phyloP scores from a whole-genome alignment of 1,140 invertebrate genomes.

The Penaeus chinensis region DNA sequence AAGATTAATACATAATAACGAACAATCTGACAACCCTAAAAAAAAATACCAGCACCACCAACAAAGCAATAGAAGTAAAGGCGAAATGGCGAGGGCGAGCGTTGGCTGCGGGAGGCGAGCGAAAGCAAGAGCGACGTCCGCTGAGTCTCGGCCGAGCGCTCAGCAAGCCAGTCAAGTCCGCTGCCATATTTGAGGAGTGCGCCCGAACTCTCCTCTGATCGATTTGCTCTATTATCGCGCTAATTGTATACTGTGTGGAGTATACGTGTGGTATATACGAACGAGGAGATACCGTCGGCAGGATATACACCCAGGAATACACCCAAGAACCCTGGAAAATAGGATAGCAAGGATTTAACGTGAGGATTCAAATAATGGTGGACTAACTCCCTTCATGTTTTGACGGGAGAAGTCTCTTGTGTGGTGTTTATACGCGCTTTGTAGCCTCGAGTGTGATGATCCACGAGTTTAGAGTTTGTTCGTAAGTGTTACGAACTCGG shows the following conservation, averaged over 20 bases:
- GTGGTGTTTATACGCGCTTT: constrained; percentile 18
- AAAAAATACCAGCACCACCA: background rate
- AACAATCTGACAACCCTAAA: background rate
- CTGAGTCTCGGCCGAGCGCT: constrained; percentile 34
- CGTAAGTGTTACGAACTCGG: background rate
- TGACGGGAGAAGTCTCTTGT: constrained; percentile 43
- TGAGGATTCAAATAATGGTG: constrained; percentile 58
- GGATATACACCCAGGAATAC: constrained; percentile 39
- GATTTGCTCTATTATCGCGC: constrained; percentile 57
- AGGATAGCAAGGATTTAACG: constrained; percentile 28
- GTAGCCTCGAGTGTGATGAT: constrained; percentile 35
- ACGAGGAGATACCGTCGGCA: constrained; percentile 25
- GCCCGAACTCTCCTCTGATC: constrained; percentile 56
- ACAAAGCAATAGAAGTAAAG: background rate
- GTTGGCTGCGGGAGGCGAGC: constrained; percentile 39
- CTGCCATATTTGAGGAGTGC: constrained; percentile 62
- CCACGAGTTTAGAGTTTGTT: constrained; percentile 6
- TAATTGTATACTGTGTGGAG: constrained; percentile 36
- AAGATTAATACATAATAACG: too few species aligned
- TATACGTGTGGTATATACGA: constrained; percentile 45
- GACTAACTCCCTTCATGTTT: constrained; percentile 52
- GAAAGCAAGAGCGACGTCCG: constrained; percentile 30
- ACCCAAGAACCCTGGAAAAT: constrained; percentile 25
- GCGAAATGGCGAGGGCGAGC: background rate
- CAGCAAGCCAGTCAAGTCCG: constrained; percentile 60